Base-by-base conservation (phyloP, 2,113 vertebrate species). In the Solea solea region DNA sequence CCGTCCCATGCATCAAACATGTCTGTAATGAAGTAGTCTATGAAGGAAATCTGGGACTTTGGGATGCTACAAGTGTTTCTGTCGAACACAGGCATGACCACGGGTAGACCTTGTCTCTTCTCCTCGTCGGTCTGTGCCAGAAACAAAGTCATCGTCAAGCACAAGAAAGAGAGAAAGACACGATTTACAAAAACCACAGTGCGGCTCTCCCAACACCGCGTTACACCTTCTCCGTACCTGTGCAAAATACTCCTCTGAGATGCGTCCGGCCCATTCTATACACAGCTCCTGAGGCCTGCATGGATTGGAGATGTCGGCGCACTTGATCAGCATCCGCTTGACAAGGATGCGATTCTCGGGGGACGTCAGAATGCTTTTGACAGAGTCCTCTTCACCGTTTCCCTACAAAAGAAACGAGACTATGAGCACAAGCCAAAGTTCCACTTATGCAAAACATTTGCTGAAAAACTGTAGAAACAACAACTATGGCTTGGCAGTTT, bases 1-100 rank as follows among this genome's bases (percentile, higher is more conserved):
- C 98, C 97, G n/a, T 99, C 96, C 98, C 98, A 99, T 49, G 98
- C 97, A 60, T 97, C 95, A 74, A 98, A 98, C 98, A 99, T 98
- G 90, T 97, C 96, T 0, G 95, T 98, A 83, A 99, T 96, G 93
- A 99, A 99, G 92, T 98, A 99, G 92, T 98, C 96, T 10, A 99
- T 98, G 90, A 99, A 99, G 45, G 97, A 98, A 89, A 98, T 96
- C 89, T 99, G 98, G 75, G 97, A 96, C 86, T 97, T 98, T 69
- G 97, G 97, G 90, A 99, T 96, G 92, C 96, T 98, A 93, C 97
- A 99, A 28, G 96, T 98, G 81, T 96, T 96, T 81, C 98, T 94
- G 93, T 99, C 97, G 83, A 99, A 99, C 82, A 97, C 96, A 0
- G 97, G 97, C 98, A 99, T 99, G 73, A 98, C 96, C 83, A 99